Percentiles rank a stretch among this genome's conserved stretches.
Evolutionary conservation across 2,888 invertebrate genomes (phyloP).

Genomic region (Aphodius granarius): DNA sequence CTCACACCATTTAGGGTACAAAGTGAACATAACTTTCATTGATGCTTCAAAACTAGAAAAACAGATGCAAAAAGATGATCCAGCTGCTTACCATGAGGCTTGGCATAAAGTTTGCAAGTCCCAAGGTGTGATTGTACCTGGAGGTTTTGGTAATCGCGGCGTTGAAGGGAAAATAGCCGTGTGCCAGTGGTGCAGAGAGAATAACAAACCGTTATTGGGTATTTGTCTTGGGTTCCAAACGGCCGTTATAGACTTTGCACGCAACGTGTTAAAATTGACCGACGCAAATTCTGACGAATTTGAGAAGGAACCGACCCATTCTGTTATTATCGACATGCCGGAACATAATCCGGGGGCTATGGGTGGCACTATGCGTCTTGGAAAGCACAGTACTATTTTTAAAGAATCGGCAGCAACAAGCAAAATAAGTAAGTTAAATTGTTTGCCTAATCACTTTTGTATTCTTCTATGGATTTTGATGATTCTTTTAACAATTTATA

Average conservation of each 20-base stretch:
- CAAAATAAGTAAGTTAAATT: conserved; percentile 62
- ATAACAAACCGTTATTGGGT: conserved; percentile 89
- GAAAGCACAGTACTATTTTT: conserved; percentile 87
- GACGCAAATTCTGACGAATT: conserved; percentile 90
- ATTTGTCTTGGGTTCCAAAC: conserved; percentile 98
- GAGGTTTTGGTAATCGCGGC: conserved; percentile 96
- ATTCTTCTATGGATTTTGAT: not conserved
- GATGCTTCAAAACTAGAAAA: conserved; percentile 88
- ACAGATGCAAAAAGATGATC: conserved; percentile 70
- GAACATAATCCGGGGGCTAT: conserved; percentile 92
- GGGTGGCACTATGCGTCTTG: conserved; percentile 98
- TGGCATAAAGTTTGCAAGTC: conserved; percentile 90
- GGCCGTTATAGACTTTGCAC: conserved; percentile 92
- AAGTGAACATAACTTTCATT: conserved; percentile 85
- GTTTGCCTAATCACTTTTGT: no score
- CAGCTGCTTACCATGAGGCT: conserved; percentile 86
- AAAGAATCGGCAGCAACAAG: conserved; percentile 58
- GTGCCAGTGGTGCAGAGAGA: conserved; percentile 89
- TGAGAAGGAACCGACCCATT: conserved; percentile 69
- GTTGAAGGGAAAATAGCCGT: conserved; percentile 96
- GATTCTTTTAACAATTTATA: no score
- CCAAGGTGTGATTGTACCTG: conserved; percentile 94
- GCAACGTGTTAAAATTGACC: conserved; percentile 76
- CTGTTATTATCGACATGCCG: conserved; percentile 97
- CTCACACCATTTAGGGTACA: conserved; percentile 80